Base-by-base conservation (phyloP, 2,888 invertebrate genomes). In the Ctenicera cuprea region DNA sequence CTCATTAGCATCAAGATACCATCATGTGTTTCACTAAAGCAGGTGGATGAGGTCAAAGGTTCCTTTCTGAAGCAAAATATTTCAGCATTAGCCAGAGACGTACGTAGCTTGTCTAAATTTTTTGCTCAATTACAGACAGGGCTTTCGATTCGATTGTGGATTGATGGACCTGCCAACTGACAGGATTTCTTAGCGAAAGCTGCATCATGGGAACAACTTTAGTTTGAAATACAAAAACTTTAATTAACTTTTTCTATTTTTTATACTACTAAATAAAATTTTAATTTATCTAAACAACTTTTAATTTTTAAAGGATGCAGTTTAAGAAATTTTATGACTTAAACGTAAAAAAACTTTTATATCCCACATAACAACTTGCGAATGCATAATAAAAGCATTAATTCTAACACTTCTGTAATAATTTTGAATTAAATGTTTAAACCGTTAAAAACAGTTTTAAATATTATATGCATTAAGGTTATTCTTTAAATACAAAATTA, bases 21-120 rank as follows among this genome's bases (percentile, higher is more conserved):
- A 63, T 70, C 62, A 33, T 43, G 63, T 52, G 54, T 50, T 65
- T 59, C 33, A 62, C 59, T 66, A 43, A 61, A 33, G 41, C 72
- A 72, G 50, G 66, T 72, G 52, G 37, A 72, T 62, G 41, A 45
- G 66, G 66, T 67, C 59, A 66, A 66, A 71, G 71, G 66, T 66
- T 37, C 20, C 38, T 66, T 71, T 71, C 57, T 64, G 37, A 45
- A 57, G 63, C 63, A 68, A 30, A 54, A 59, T 38, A 38, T 38
- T 59, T 54, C 33, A 38, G 18, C 59, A 38, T 38, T 22, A 61
- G 16, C 43, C 16, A 4, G 9, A 59, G 59, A 38, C 38, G 57
- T 61, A 20, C 45, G 30, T 57, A 61, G 22, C 61, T 50, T 33
- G 57, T 30, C 33, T 8, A 22, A 22, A 22, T 59, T 50, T 54